Base-by-base conservation (phyloP, 2,113 vertebrate genomes). In the Rallus limicola region DNA sequence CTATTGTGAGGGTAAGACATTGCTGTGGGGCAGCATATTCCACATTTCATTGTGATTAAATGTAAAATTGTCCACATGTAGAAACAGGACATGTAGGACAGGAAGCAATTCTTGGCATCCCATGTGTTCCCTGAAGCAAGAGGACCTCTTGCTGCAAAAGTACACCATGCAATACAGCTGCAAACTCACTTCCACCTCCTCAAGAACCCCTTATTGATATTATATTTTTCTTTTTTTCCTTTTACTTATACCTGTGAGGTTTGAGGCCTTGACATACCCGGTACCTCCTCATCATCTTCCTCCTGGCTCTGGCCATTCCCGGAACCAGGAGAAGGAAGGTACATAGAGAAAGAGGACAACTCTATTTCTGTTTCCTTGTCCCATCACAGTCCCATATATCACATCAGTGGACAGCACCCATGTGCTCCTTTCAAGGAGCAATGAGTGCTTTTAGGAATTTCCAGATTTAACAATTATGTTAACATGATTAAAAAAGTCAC, bases 261-360 rank as follows among this genome's bases (percentile, higher is more conserved):
- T 40, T 60, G 53, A 82, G n/a, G 24, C 2, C 8, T 2, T 0
- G 0, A 11, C 44, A 38, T 52, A 6, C 5, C 28, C 14, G 5
- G 5, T 5, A 55, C 10, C 11, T 76, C 24, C 6, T 62, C 13
- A 50, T 42, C 38, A 52, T 11, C 5, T 33, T 90, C 6, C 7
- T 82, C 20, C 1, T 67, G 46, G 28, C 9, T 3, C 33, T 74
- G 24, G 9, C 40, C n/a, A 13, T 53, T 63, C 23, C 36, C 76
- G 24, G 11, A 5, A 71, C 6, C 17, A 46, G 38, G 80, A 68
- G 52, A 76, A 68, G 5, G 4, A 74, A 75, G 15, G 3, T 56
- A 18, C 10, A 24, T 2, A 2, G 26, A 5, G 19, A 29, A 42
- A 52, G 24, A 18, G 16, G 12, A 21, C 12, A 52, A 31, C 17